Conservation (phyloP, 2,113 vertebrate species). For the Monopterus albus region DNA sequence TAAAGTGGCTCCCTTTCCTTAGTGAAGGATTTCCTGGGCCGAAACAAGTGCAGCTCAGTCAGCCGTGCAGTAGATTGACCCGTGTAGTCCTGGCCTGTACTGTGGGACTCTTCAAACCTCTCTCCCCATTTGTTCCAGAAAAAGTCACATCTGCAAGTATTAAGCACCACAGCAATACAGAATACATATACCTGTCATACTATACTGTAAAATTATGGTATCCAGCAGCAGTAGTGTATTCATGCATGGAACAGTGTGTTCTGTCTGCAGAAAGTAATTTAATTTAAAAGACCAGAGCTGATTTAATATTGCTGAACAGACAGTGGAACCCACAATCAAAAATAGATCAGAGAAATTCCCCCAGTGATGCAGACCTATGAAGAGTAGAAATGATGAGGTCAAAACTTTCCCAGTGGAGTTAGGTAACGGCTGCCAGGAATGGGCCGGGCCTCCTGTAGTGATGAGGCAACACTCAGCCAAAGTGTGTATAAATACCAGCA, state of each 20-base stretch:
- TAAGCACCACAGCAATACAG: not conserved
- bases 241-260: conserved; percentile 53
- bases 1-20: conserved; percentile 58
- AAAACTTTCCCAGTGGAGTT: conserved; percentile 65
- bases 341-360: conserved; percentile 43
- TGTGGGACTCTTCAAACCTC: conserved; percentile 47
- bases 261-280: conserved; percentile 41
- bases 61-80: conserved; percentile 38
- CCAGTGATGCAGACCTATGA: conserved; percentile 30
- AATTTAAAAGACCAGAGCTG: conserved; percentile 35
- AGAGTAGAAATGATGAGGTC: conserved; percentile 46
- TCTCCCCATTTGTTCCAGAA: conserved; percentile 11
- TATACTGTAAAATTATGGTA: conserved; percentile 8
- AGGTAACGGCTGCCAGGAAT: conserved; percentile 74
- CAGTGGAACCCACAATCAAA: conserved; percentile 8
- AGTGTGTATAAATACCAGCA: conserved; percentile 71
- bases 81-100: conserved; percentile 33
- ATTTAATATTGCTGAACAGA: conserved; percentile 33
- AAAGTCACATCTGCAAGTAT: conserved; percentile 13
- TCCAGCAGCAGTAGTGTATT: conserved; percentile 18
- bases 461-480: conserved; percentile 62
- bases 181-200: conserved; percentile 15
- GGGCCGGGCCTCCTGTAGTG: conserved; percentile 41
- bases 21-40: conserved; percentile 58
- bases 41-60: conserved; percentile 47